These are phyloP conservation scores for Deilephila porcellus DNA, from an alignment of 2,888 invertebrate species.

Conservation along the genomic window DNA sequence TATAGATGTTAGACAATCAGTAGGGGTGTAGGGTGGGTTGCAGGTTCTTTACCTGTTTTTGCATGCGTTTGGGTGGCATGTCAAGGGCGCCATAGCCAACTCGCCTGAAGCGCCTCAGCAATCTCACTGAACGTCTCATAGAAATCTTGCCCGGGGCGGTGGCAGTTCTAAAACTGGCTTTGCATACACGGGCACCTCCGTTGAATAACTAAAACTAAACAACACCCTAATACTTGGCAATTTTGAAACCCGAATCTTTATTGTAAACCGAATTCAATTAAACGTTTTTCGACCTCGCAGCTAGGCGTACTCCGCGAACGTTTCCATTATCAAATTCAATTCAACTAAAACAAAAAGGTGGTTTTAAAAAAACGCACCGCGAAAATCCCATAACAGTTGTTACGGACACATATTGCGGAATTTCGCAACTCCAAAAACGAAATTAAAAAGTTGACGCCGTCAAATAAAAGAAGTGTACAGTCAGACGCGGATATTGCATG, in stretches of 20 bases:
- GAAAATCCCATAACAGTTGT: constrained; percentile 40
- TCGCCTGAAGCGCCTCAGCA: too few relatives aligned
- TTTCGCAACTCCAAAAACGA: constrained; percentile 51
- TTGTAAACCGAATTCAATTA: neutral
- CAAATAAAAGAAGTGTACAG: constrained; percentile 48
- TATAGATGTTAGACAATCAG: neutral
- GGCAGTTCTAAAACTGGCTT: too few relatives aligned
- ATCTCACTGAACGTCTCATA: too few relatives aligned
- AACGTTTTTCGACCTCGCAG: neutral
- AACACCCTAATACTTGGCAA: too few relatives aligned
- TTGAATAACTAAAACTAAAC: too few relatives aligned
- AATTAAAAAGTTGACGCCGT: constrained; percentile 63
- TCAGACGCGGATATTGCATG: neutral
- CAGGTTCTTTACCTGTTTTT: too few relatives aligned
- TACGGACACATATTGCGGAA: constrained; percentile 51
- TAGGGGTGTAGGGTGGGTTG: too few relatives aligned
- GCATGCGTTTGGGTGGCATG: too few relatives aligned
- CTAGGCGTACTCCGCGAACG: neutral
- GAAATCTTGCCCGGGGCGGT: too few relatives aligned
- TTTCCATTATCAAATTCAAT: constrained; percentile 35
- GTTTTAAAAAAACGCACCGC: constrained; percentile 19
- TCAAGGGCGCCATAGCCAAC: too few relatives aligned
- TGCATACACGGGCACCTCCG: too few relatives aligned
- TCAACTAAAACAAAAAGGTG: constrained; percentile 34
- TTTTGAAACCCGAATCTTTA: neutral